phyloP scores from a whole-genome alignment of 2,113 vertebrate genomes.

The Bubo blakistoni region DNA sequence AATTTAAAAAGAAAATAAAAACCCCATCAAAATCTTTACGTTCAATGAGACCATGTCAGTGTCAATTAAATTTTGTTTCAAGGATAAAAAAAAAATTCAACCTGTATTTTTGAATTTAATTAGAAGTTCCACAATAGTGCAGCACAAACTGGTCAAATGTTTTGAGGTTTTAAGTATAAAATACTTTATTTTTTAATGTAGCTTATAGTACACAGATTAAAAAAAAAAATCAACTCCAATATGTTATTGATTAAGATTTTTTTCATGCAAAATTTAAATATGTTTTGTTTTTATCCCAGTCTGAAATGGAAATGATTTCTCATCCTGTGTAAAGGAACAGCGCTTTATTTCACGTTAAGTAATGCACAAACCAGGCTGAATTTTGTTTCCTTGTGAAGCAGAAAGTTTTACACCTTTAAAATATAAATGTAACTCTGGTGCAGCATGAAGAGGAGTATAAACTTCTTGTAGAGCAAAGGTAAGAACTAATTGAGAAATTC shows the following conservation, averaged over 20 bases:
- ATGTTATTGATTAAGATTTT: background rate
- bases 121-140: background rate
- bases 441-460: background rate
- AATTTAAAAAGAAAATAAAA: background rate
- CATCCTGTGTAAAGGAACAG: background rate
- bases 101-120: background rate
- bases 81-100: background rate
- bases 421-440: background rate
- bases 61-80: background rate
- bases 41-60: background rate
- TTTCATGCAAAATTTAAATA: background rate
- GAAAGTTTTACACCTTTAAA: background rate
- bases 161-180: background rate
- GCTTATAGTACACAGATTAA: background rate
- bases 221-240: background rate
- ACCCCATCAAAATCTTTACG: background rate
- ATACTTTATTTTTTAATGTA: background rate
- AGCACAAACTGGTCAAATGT: background rate
- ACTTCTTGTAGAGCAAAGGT: background rate
- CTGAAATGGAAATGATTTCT: background rate
- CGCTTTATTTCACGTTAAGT: fast-evolving
- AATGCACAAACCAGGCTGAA: background rate
- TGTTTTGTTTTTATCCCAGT: background rate
- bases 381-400: background rate
- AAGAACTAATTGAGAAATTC: background rate